These are phyloP conservation scores for Tretioscincus oriximinensis DNA, from an alignment of 2,113 vertebrate species.

Conservation along the genomic window DNA sequence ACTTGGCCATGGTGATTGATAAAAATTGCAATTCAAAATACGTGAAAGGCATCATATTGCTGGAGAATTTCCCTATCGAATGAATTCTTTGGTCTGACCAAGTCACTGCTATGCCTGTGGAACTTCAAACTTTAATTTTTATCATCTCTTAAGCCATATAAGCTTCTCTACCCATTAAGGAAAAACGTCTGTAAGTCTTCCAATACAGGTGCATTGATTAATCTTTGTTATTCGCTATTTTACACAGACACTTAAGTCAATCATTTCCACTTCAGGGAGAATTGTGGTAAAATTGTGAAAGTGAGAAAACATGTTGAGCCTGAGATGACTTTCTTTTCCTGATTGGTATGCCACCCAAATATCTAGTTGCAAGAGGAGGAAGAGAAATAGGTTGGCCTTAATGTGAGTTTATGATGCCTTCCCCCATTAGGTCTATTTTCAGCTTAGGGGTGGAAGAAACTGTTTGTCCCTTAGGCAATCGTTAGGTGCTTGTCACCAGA, in stretches of 20 bases:
- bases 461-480: slow-evolving; percentile 21
- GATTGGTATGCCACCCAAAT: not conserved
- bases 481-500: not conserved
- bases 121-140: fast-evolving
- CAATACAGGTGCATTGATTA: not conserved
- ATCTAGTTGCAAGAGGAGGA: not conserved
- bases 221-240: not conserved
- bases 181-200: not conserved
- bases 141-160: not conserved
- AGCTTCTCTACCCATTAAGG: not conserved
- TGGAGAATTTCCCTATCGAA: not conserved
- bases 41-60: too few species aligned
- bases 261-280: slow-evolving; percentile 3
- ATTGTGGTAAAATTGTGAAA: not conserved
- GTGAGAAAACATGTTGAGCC: not conserved
- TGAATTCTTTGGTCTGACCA: not conserved
- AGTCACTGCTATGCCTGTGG: fast-evolving
- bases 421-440: not conserved
- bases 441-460: not conserved
- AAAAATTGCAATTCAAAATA: too few species aligned
- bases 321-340: not conserved
- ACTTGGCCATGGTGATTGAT: too few species aligned
- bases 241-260: not conserved
- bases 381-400: not conserved
- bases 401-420: not conserved